Evolutionary conservation across 2,888 invertebrate genomes (phyloP), one percentile per base, ranked within the genome.

Genomic region (Andricus quercusramuli): DNA sequence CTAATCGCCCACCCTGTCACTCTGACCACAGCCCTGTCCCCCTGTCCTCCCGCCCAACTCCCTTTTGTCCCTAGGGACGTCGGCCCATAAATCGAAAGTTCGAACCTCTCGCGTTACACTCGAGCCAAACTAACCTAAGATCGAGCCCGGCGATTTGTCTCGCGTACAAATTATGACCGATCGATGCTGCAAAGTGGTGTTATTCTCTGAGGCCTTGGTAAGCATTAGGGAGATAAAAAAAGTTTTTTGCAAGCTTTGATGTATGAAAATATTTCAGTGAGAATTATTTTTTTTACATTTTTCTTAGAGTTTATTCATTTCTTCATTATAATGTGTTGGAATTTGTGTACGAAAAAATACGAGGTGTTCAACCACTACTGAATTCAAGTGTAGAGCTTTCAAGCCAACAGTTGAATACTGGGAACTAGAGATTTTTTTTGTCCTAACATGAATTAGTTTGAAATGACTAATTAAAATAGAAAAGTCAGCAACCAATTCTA

Each of bases 1-100:
- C 91, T 92, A 92, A 92, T 92, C 92, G 91, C 87, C 90, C 90
- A 89, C 90, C 91, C 92, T 91, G 92, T 92, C 92, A 91, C 90
- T 92, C 89, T 91, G 92, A 92, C 92, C 92, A 88, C 90, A 90
- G 79, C 5, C 29, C 41, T 41, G 15, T 29, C 17, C 70, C 70
- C 9, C 47, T 29, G 47, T 6, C 47, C 17, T 29, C 1, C 47
- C 47, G 13, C 68, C 44, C 47, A 25, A 3, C 80, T 80, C 83
- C 79, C 82, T 81, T 82, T 82, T 84, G 84, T 88, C 89, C 85
- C 88, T 83, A 85, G 89, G 89, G 91, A 90, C 85, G 88, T 88
- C 89, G 89, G 87, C 90, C 90, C 91, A 92, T 92, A 92, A 92
- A 92, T 92, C 92, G 92, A 91, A 90, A 91, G 91, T 92, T 92